Percentiles rank a stretch among this genome's conserved stretches.
Evolutionary conservation across 2,113 vertebrate species (phyloP).

Genomic region (Rynchops niger): DNA sequence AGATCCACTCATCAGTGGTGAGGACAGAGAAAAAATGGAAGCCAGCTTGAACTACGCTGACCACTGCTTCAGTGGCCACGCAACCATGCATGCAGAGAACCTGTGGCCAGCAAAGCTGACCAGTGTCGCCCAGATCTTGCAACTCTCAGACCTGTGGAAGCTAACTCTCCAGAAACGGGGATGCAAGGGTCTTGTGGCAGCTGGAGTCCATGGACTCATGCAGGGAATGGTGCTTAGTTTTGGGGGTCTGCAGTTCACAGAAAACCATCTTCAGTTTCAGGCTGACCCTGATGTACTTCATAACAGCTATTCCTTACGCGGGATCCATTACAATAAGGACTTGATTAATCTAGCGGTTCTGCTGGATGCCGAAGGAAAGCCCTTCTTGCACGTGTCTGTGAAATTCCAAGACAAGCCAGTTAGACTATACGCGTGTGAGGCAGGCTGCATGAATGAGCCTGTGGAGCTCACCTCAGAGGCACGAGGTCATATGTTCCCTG

Average conservation of each 20-base stretch:
- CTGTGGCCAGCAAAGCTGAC: constrained; percentile 87
- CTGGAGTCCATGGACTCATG: constrained; percentile 90
- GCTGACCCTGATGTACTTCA: constrained; percentile 93
- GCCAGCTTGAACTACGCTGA: constrained; percentile 91
- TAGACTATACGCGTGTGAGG: constrained; percentile 92
- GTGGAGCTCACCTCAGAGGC: constrained; percentile 91
- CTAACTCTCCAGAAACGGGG: constrained; percentile 93
- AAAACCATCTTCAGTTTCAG: constrained; percentile 98
- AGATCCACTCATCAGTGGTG: constrained; percentile 69
- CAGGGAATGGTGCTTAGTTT: constrained; percentile 97
- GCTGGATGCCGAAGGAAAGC: constrained; percentile 86
- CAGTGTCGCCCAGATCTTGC: constrained; percentile 84
- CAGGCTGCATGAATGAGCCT: constrained; percentile 91
- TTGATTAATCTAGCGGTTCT: constrained; percentile 89
- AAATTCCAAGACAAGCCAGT: constrained; percentile 87
- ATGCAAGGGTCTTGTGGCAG: constrained; percentile 88
- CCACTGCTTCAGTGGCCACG: constrained; percentile 96
- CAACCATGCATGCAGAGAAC: constrained; percentile 96
- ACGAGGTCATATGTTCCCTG: constrained; percentile 87
- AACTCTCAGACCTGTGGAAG: constrained; percentile 92
- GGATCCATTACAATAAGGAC: constrained; percentile 94
- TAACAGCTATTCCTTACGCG: constrained; percentile 92
- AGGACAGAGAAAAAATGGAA: constrained; percentile 86
- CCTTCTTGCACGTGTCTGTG: constrained; percentile 90
- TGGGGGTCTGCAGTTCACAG: constrained; percentile 95